Base-by-base conservation (phyloP, 2,113 vertebrate genomes). In the Anguilla japonica region DNA sequence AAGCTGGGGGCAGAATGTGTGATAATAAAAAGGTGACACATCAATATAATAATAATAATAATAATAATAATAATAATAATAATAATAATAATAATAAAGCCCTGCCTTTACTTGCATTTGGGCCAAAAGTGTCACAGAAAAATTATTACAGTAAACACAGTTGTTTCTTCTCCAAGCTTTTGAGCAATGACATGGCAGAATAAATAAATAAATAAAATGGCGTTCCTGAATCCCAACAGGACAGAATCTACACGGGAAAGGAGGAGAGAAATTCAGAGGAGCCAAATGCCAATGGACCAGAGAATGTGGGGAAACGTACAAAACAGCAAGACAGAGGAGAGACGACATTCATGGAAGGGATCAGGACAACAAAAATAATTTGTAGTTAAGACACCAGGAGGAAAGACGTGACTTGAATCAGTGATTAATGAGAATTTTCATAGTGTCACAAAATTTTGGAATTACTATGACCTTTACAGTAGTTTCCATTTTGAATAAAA, bases 191-290 rank as follows among this genome's bases (percentile, higher is more conserved):
- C 1, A 20, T 67, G 60, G 18, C 60, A 29, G 26, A 34, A 18
- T 39, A n/a, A 41, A 18, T 41, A 18, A 78, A 85, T 22, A 26
- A 60, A 34, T n/a, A 26, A 46, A 71, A 41, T 29, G n/a, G 71
- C 3, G n/a, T 75, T 3, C 5, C 3, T 9, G 71, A 34, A 87
- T 84, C 71, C 84, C 67, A 43, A n/a, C 81, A 18, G 86, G 60
- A 15, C n/a, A 89, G 91, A 90, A 88, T 91, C 88, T 90, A 82
- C 50, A 9, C 20, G 29, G n/a, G 34, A 56, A 81, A 50, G 26
- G 88, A 89, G 91, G 92, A 94, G 50, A 53, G 50, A 53, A 53
- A 53, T 53, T 94, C 93, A 95, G 94, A 95, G 92, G 93, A 95
- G 93, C 89, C 91, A 88, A 89, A 87, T 88, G 16, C 34, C 46